Conservation (phyloP, 2,113 vertebrate genomes). For the cattle (Bos taurus) region ARS-UCD2.0 NC_037348.1:52160501-52161000, state of each 20-base stretch:
- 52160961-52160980: background rate
- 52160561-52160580: background rate
- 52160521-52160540: background rate
- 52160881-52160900: background rate
- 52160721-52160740: background rate
- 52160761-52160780: background rate
- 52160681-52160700: background rate
- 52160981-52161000: background rate
- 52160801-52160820: background rate
- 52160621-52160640: background rate
- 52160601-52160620: background rate
- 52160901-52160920: background rate
- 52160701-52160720: background rate
- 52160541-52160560: background rate
- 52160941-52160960: background rate
- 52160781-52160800: background rate
- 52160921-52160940: background rate
- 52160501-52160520: too few relatives aligned
- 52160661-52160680: background rate
- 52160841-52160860: background rate
- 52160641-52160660: background rate
- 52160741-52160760: background rate
- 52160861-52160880: accelerated
- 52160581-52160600: background rate
- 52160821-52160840: background rate